Evolutionary conservation across 2,113 vertebrate genomes (phyloP).

Genomic region (Nyctibius bracteatus): DNA sequence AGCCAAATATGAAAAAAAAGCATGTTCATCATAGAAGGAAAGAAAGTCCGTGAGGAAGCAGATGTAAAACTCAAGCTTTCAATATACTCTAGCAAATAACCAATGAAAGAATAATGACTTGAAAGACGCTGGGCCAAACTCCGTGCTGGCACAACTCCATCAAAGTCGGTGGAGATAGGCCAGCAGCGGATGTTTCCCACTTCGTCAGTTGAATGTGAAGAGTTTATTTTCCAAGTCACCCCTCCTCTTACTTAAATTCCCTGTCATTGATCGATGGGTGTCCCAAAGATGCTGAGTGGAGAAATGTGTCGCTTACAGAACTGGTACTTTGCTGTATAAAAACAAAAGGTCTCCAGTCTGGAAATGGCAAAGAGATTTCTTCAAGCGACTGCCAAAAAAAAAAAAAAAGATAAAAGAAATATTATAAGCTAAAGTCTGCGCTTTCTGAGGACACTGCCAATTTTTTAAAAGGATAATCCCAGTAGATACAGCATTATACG

Average conservation of each 20-base stretch:
- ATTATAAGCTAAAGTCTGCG: neutral
- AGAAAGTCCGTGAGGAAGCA: neutral
- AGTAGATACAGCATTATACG: constrained; percentile 14
- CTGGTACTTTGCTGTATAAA: constrained; percentile 19
- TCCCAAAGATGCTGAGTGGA: constrained; percentile 27
- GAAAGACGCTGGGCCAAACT: neutral
- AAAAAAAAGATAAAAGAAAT: constrained; percentile 30
- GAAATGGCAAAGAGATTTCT: constrained; percentile 40
- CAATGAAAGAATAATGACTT: constrained; percentile 5
- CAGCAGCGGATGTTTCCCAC: constrained; percentile 25
- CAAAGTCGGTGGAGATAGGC: neutral
- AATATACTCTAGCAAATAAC: neutral
- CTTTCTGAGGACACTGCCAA: constrained; percentile 27
- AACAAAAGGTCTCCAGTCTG: constrained; percentile 42
- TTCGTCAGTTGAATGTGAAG: neutral
- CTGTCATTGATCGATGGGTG: neutral
- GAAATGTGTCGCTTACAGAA: constrained; percentile 2
- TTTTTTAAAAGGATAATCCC: constrained; percentile 57
- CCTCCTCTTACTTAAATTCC: neutral
- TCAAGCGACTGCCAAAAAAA: constrained; percentile 20
- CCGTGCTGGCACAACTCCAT: neutral
- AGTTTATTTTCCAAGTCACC: constrained; percentile 14
- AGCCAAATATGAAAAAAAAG: neutral
- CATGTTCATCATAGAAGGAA: neutral
- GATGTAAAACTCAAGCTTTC: neutral